phyloP scores from a whole-genome alignment of 2,888 invertebrate species.

The Tachystola acroxantha region DNA sequence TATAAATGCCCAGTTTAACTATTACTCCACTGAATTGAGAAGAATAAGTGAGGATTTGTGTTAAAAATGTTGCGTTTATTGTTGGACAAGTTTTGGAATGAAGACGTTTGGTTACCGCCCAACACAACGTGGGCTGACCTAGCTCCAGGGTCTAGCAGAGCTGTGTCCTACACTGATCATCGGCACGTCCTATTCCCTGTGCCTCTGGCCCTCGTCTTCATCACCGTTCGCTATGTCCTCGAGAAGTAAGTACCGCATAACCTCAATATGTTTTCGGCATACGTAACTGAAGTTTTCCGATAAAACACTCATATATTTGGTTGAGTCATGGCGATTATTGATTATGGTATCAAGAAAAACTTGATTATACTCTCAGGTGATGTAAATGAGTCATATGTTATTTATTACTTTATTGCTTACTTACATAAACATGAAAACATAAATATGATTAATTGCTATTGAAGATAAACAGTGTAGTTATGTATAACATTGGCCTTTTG shows the following conservation, averaged over 20 bases:
- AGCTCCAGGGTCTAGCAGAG: slow-evolving; percentile 84
- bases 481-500: no score
- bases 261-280: not conserved
- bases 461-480: no score
- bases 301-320: not conserved
- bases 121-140: slow-evolving; percentile 94
- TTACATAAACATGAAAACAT: no score
- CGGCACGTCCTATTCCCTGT: slow-evolving; percentile 90
- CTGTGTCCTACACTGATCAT: slow-evolving; percentile 86
- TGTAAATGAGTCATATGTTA: no score
- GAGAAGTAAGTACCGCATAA: slow-evolving; percentile 86
- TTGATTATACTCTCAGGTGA: no score
- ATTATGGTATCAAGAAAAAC: no score
- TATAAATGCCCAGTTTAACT: not conserved
- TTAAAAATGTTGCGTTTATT: slow-evolving; percentile 57
- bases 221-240: slow-evolving; percentile 85
- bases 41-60: not conserved
- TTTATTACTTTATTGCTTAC: no score
- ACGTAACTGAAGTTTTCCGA: not conserved
- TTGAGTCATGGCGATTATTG: no score
- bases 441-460: no score
- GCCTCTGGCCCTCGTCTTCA: slow-evolving; percentile 88
- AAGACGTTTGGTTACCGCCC: slow-evolving; percentile 94
- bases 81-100: slow-evolving; percentile 85
- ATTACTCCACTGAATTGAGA: not conserved